These are phyloP conservation scores for Nyctibius grandis DNA, from an alignment of 2,797 vertebrate genomes.

Conservation along the genomic window DNA sequence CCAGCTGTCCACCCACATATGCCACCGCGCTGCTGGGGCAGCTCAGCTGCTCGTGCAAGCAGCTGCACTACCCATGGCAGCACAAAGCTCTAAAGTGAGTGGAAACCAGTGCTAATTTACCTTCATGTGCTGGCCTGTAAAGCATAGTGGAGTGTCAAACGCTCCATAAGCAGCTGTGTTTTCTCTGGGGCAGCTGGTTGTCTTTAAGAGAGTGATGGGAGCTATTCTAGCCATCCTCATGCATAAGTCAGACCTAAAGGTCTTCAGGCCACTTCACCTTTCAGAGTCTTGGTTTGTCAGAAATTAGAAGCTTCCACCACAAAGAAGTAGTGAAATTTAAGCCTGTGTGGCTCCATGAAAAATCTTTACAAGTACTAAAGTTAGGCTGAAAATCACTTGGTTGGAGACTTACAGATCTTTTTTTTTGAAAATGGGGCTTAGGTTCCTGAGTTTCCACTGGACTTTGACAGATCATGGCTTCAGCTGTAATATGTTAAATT, in stretches of 20 bases:
- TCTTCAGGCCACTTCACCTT: not conserved
- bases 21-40: not conserved
- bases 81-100: rapidly evolving
- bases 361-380: not conserved
- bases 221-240: not conserved
- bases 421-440: not conserved
- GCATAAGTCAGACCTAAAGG: not conserved
- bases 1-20: not conserved
- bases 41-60: not conserved
- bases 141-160: rapidly evolving
- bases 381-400: not conserved
- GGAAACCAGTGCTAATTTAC: not conserved
- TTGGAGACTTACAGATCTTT: not conserved
- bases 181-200: not conserved
- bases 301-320: not conserved
- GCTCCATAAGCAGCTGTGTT: not conserved
- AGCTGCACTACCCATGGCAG: not conserved
- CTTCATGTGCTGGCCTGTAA: not conserved
- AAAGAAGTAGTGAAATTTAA: not conserved
- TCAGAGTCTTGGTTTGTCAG: not conserved
- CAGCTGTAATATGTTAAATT: not conserved
- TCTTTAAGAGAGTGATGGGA: not conserved
- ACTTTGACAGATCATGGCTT: not conserved
- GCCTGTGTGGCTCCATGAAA: not conserved
- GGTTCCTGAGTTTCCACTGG: not conserved